Conservation (phyloP, 2,113 vertebrate species). For the Anoura caudifer region DNA sequence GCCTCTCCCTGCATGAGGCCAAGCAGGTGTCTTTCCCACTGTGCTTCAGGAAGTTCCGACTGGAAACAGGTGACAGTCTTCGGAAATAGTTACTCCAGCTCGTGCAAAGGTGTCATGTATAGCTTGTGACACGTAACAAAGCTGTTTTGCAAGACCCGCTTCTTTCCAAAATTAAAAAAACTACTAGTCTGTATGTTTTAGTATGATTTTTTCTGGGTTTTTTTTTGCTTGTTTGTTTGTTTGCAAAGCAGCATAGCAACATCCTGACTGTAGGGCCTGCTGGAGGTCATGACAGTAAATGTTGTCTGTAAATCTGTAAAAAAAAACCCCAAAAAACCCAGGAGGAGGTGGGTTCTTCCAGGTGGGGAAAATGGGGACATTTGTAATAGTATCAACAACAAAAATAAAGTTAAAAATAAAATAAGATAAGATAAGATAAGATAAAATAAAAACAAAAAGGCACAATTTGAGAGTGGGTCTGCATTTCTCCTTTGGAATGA, state of each 20-base stretch:
- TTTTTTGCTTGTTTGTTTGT: conserved; percentile 60
- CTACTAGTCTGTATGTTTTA: conserved; percentile 68
- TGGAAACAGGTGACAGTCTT: conserved; percentile 81
- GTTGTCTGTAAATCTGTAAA: conserved; percentile 81
- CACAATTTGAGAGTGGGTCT: conserved; percentile 44
- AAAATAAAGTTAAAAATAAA: neutral
- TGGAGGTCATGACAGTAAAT: conserved; percentile 83
- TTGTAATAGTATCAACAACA: no score
- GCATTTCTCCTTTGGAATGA: neutral
- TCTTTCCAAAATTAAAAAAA: conserved; percentile 78
- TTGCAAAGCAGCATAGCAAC: conserved; percentile 84
- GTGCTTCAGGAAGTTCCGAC: conserved; percentile 69
- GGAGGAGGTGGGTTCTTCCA: neutral
- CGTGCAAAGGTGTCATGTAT: conserved; percentile 76
- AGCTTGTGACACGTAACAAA: conserved; percentile 75
- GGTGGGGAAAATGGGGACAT: no score
- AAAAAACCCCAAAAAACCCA: no score
- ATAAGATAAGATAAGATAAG: no score
- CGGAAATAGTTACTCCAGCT: conserved; percentile 77
- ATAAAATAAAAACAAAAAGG: conserved; percentile 47
- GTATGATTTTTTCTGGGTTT: conserved; percentile 66
- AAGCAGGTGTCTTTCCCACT: conserved; percentile 76
- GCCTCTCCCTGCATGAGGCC: conserved; percentile 72
- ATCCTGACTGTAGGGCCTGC: conserved; percentile 88
- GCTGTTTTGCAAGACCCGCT: conserved; percentile 85